Percentiles rank a stretch among this genome's conserved stretches.
These are phyloP conservation scores for Eurytoma californica DNA, from an alignment of 2,888 invertebrate genomes.

Conservation along the genomic window DNA sequence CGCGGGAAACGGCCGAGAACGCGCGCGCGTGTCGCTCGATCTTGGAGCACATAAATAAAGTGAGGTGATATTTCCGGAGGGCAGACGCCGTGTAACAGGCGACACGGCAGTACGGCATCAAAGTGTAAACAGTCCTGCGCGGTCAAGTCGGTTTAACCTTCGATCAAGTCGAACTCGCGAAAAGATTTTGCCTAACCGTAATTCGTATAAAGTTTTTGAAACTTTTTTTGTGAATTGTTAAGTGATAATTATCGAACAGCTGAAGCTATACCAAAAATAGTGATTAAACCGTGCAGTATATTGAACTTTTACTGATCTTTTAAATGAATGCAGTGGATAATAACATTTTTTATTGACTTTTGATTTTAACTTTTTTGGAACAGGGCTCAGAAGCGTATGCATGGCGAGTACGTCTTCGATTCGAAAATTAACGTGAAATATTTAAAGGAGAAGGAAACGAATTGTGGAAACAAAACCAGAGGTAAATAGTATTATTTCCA, in stretches of 20 bases:
- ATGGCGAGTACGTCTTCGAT: constrained; percentile 89
- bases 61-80: no score
- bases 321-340: neutral
- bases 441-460: constrained; percentile 68
- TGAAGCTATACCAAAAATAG: no score
- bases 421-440: constrained; percentile 80
- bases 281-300: neutral
- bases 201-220: no score
- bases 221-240: no score
- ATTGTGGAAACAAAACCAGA: constrained; percentile 61
- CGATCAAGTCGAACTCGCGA: no score
- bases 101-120: no score
- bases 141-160: no score
- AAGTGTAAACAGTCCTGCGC: no score
- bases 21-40: neutral
- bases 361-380: constrained; percentile 1
- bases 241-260: no score
- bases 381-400: constrained; percentile 90
- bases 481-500: constrained; percentile 61
- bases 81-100: no score
- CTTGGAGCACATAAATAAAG: no score
- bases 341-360: neutral
- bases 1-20: neutral
- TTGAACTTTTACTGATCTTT: neutral
- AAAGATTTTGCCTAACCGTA: no score